Evolutionary conservation across 2,113 vertebrate species (phyloP).

Genomic region (Oryzias woworae): DNA sequence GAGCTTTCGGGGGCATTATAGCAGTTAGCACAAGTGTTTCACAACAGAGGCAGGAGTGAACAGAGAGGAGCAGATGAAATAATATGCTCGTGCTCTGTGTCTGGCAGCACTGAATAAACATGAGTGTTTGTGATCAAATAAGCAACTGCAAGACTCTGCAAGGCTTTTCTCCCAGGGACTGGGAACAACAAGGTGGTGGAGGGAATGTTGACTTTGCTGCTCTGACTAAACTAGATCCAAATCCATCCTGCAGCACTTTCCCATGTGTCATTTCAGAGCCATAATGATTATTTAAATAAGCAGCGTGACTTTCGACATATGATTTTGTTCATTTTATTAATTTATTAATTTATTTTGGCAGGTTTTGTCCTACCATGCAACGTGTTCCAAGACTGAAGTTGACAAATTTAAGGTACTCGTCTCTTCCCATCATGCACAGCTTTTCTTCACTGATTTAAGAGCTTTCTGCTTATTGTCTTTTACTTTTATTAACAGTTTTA

Average conservation of each 20-base stretch:
- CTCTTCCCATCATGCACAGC: neutral
- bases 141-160: constrained; percentile 52
- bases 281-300: constrained; percentile 13
- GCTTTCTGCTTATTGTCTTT: neutral
- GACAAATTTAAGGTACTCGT: constrained; percentile 98
- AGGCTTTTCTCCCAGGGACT: constrained; percentile 67
- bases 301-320: constrained; percentile 24
- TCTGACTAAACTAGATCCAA: constrained; percentile 25
- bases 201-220: constrained; percentile 49
- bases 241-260: constrained; percentile 14
- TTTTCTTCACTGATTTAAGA: neutral
- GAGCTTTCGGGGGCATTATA: constrained; percentile 43
- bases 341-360: constrained; percentile 62
- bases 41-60: constrained; percentile 16
- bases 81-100: constrained; percentile 50
- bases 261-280: neutral
- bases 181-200: constrained; percentile 43
- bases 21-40: constrained; percentile 39
- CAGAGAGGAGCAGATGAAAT: constrained; percentile 36
- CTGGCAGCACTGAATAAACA: constrained; percentile 74
- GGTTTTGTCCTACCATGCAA: constrained; percentile 98
- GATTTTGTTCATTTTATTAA: constrained; percentile 17
- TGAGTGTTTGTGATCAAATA: constrained; percentile 73
- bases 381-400: constrained; percentile 97
- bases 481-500: neutral